phyloP scores from a whole-genome alignment of 2,888 invertebrate species.

The Cryptocephalus moraei region DNA sequence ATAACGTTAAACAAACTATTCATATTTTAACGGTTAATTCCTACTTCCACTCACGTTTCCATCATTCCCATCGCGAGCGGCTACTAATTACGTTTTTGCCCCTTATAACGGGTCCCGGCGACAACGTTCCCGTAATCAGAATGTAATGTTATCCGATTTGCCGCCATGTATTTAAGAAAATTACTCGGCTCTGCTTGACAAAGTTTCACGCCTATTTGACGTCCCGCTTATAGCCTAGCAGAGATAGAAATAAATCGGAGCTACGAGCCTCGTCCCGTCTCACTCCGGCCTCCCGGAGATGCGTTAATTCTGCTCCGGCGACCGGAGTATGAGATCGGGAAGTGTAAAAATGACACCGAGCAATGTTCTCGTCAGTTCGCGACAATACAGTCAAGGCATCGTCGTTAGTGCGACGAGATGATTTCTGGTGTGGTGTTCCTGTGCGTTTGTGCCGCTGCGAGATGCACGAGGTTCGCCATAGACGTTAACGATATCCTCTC shows the following conservation, averaged over 20 bases:
- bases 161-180: constrained; percentile 12
- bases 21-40: no score
- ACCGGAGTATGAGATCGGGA: no score
- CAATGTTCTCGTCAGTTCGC: no score
- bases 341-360: no score
- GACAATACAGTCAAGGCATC: no score
- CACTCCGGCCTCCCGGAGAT: not conserved
- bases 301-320: no score
- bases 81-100: no score
- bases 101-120: no score
- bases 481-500: constrained; percentile 59
- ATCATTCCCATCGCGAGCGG: no score
- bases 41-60: no score
- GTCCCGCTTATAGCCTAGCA: not conserved
- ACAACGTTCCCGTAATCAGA: no score
- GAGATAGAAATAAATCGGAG: not conserved
- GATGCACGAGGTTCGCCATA: constrained; percentile 15
- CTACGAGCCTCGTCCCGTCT: not conserved
- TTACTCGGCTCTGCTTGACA: constrained; percentile 12
- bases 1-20: no score
- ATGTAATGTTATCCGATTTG: constrained; percentile 15
- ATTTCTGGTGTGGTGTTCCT: not conserved
- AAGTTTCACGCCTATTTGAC: constrained; percentile 8
- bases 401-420: not conserved
- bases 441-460: constrained; percentile 2